These are phyloP conservation scores for Muntiacus reevesi DNA, from an alignment of 2,113 vertebrate genomes.

Conservation along the genomic window DNA sequence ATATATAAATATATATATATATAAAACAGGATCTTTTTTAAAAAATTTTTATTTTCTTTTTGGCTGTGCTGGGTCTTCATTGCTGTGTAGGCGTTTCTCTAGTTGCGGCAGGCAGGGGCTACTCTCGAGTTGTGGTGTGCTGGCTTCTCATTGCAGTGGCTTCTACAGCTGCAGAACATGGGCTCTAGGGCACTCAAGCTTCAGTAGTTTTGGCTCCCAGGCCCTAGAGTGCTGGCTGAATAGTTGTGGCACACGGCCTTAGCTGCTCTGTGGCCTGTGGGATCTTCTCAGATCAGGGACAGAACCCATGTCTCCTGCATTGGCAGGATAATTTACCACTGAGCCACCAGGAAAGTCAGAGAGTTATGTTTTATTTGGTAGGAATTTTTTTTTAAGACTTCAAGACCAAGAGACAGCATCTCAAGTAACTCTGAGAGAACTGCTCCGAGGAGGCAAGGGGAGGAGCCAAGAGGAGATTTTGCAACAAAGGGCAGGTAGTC, in stretches of 20 bases:
- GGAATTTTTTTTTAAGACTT: neutral
- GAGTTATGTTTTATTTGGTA: neutral
- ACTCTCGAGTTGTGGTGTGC: neutral
- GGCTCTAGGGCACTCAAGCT: neutral
- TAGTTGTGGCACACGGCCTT: neutral
- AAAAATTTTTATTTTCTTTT: neutral
- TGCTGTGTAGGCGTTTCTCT: neutral
- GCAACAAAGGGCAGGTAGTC: neutral
- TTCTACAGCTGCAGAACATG: neutral
- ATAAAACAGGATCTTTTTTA: neutral
- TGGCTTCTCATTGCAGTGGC: neutral
- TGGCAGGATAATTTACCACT: neutral
- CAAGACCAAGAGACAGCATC: neutral
- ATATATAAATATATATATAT: neutral
- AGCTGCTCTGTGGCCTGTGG: neutral
- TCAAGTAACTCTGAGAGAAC: neutral
- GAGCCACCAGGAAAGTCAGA: neutral
- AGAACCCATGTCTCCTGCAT: neutral
- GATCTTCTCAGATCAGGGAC: neutral
- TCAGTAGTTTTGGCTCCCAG: neutral
- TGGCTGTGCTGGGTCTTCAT: neutral
- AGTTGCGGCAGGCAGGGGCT: neutral
- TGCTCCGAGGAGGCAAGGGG: neutral
- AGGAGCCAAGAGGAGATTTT: neutral
- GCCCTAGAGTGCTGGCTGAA: neutral